Conservation (phyloP, 2,113 vertebrate species). For the Chamaetylas fuelleborni region DNA sequence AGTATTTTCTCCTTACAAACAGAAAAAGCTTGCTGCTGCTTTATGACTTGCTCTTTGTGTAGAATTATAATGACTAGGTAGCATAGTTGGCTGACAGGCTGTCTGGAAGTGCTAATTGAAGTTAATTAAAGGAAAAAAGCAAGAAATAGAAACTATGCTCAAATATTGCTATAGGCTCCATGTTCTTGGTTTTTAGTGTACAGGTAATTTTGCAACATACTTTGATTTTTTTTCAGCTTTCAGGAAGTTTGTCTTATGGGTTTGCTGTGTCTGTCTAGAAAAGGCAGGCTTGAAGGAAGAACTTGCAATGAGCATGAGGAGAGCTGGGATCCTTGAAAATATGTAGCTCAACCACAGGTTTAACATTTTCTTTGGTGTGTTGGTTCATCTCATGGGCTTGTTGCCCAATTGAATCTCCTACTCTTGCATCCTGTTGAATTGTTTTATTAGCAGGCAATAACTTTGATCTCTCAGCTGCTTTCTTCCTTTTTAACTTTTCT, state of each 20-base stretch:
- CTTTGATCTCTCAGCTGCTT: not conserved
- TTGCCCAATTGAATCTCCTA: not conserved
- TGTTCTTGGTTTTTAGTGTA: not conserved
- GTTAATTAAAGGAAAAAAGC: not conserved
- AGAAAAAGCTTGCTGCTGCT: not conserved
- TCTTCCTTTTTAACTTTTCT: not conserved
- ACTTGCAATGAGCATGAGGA: not conserved
- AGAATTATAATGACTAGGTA: not conserved
- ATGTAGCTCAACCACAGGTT: not conserved
- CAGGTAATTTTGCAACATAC: not conserved
- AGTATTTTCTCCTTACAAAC: not conserved
- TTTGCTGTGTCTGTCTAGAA: not conserved
- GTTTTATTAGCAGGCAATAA: not conserved
- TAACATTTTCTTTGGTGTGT: not conserved
- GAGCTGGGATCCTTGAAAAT: not conserved
- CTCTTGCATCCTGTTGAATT: not conserved
- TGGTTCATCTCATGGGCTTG: rapidly evolving
- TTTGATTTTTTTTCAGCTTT: not conserved
- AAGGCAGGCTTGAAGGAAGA: not conserved
- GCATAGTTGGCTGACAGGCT: not conserved
- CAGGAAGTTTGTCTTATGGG: not conserved
- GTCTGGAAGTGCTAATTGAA: not conserved
- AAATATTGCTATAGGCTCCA: not conserved
- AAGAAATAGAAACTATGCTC: not conserved
- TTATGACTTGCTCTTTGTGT: not conserved